phyloP scores from a whole-genome alignment of 2,113 vertebrate genomes.

The Podarcis muralis region DNA sequence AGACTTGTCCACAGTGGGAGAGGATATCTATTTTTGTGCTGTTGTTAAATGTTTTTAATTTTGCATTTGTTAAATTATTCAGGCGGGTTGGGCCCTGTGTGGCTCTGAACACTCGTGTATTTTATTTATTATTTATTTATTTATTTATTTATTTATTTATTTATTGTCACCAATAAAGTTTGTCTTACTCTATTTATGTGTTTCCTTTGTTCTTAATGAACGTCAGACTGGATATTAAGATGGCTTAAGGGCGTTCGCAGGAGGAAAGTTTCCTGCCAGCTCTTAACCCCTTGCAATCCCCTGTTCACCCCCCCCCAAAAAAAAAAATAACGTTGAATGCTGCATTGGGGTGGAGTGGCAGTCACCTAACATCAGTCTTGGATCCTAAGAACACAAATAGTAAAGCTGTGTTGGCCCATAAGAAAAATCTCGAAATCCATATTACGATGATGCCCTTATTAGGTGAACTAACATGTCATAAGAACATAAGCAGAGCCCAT shows the following conservation, averaged over 20 bases:
- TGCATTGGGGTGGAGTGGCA: too few relatives aligned
- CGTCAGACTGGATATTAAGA: not conserved
- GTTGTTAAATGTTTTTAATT: not conserved
- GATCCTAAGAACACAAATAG: too few relatives aligned
- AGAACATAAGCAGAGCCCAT: too few relatives aligned
- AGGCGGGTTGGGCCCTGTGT: not conserved
- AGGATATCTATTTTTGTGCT: not conserved
- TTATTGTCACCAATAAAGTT: constrained; percentile 9
- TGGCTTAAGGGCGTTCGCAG: not conserved
- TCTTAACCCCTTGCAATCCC: too few relatives aligned
- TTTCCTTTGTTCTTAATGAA: not conserved
- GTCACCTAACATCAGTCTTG: too few relatives aligned
- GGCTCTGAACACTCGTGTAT: not conserved
- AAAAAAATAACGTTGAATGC: too few relatives aligned
- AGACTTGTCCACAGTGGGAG: not conserved
- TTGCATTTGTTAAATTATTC: not conserved
- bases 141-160: not conserved
- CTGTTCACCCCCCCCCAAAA: too few relatives aligned
- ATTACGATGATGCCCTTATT: too few relatives aligned
- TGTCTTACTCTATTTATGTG: not conserved
- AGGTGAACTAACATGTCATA: too few relatives aligned
- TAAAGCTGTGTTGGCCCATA: too few relatives aligned
- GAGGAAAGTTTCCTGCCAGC: too few relatives aligned
- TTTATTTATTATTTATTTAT: not conserved
- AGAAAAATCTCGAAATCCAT: too few relatives aligned